These are phyloP conservation scores for Ecliptopera silaceata DNA, from an alignment of 2,888 invertebrate species.

Conservation along the genomic window DNA sequence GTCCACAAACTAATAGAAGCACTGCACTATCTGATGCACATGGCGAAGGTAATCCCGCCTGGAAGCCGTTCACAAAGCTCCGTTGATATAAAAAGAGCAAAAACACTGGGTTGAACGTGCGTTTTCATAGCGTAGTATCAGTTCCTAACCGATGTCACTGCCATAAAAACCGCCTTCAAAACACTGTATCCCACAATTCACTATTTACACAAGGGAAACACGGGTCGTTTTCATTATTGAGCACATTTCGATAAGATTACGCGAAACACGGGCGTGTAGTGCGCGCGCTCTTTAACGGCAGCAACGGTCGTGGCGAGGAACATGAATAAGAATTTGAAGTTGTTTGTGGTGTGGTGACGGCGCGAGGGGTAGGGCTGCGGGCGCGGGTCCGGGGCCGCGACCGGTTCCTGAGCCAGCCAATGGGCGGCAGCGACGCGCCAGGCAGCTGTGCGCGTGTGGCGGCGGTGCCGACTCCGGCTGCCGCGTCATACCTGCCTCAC, in stretches of 20 bases:
- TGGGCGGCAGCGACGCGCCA: slow-evolving; percentile 65
- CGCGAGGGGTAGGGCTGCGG: slow-evolving; percentile 50
- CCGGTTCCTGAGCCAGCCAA: slow-evolving; percentile 74
- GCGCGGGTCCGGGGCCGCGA: slow-evolving; percentile 45
- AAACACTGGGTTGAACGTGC: slow-evolving; percentile 64
- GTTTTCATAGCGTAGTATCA: slow-evolving; percentile 70
- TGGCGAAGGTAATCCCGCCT: slow-evolving; percentile 69
- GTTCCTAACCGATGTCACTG: slow-evolving; percentile 35
- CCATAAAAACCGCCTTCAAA: slow-evolving; percentile 35
- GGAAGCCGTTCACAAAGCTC: slow-evolving; percentile 69
- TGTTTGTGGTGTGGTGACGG: slow-evolving; percentile 63
- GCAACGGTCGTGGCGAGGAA: slow-evolving; percentile 76
- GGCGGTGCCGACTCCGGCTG: slow-evolving; percentile 51
- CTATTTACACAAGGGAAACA: slow-evolving; percentile 54
- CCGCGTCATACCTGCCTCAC: slow-evolving; percentile 70
- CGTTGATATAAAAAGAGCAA: slow-evolving; percentile 76
- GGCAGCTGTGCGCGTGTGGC: slow-evolving; percentile 71
- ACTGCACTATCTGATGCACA: slow-evolving; percentile 78
- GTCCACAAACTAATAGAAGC: slow-evolving; percentile 77
- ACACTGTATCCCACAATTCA: slow-evolving; percentile 37
- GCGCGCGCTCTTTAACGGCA: slow-evolving; percentile 69
- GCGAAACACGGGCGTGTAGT: slow-evolving; percentile 69
- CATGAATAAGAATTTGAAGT: slow-evolving; percentile 82
- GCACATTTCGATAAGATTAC: slow-evolving; percentile 80
- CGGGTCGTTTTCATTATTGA: slow-evolving; percentile 59